Evolutionary conservation across 2,797 vertebrate genomes (phyloP), one percentile per base, ranked within the genome.

Genomic region (Zenarchopterus dispar): DNA sequence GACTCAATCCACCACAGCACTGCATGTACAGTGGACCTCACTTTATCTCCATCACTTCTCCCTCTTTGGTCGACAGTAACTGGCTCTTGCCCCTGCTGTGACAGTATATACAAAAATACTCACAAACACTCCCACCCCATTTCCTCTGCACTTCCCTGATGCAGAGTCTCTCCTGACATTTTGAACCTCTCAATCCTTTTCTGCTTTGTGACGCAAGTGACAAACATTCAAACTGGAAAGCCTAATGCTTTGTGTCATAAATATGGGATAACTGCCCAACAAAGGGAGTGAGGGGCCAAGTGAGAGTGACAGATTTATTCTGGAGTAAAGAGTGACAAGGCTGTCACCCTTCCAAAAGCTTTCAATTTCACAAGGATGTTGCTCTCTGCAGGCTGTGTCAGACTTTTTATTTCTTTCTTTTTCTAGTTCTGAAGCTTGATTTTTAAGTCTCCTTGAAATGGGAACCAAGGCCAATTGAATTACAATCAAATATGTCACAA

Each of bases 171-270:
- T 56, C 16, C 51, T 84, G 84, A 84, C 82, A 81, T 77, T 81
- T 84, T 84, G 61, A 88, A 87, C 86, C 72, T 73, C 75, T 85
- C 86, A 84, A 78, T 86, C 80, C 70, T 75, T 73, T 72, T 80
- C 78, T 61, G 65, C 69, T 84, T 78, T 83, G 67, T 81, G 81
- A 79, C 58, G 2, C 56, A 56, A 75, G 73, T 88, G 88, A 88
- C 89, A 86, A 82, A 77, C 80, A 72, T 87, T 90, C 78, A 86
- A 70, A 82, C 77, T 56, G 54, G 69, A 28, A 57, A 84, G 67
- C 61, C 43, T 74, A 84, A 86, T 83, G 69, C 77, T 78, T 60
- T 1, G 15, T 80, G 80, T 71, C 67, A 80, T 80, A 87, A 83
- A 77, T 67, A 56, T 66, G 60, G 62, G 73, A 88, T 87, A 75